Evolutionary conservation across 2,113 vertebrate species (phyloP), one percentile per base, ranked within the genome.

Genomic region (Chunga burmeisteri): DNA sequence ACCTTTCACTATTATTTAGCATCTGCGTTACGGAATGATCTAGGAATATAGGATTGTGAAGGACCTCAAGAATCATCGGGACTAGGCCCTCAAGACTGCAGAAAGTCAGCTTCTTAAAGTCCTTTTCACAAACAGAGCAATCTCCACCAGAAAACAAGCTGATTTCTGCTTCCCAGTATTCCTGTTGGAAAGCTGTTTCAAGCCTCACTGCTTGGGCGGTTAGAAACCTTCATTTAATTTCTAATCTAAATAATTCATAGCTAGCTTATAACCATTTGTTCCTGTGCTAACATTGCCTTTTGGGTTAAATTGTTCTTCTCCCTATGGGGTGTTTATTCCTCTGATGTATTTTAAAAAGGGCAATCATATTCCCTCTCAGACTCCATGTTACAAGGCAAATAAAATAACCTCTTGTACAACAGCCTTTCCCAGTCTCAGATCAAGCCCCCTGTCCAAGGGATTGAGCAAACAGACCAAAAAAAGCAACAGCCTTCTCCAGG

Each of bases 161-260:
- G 44, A 30, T 56, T 38, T n/a, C 82, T 77, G 38, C 55, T 53
- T 44, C 62, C 81, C 58, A n/a, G 6, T 8, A n/a, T 68, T 90
- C 42, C 50, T 77, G 11, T 1, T 66, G 85, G 71, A 82, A 92
- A 93, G 53, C 66, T 30, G 36, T n/a, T 93, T 67, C 81, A 82
- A 81, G 25, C 55, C 68, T 89, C 56, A 17, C 58, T 88, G n/a
- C 87, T n/a, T 12, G n/a, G 49, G 75, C 1, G 0, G 78, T 88
- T 66, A 67, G 85, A 83, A 93, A 77, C 71, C 55, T 74, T 86
- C 79, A 27, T 86, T 86, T 93, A 77, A 94, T 93, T 95, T 78
- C 90, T 59, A 26, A 88, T 67, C 67, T 96, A 90, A 96, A 95
- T 95, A 95, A 96, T 95, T 94, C 95, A 92, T 36, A 90, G 90